Percentiles rank a stretch among this genome's conserved stretches.
These are phyloP conservation scores for Wasmannia auropunctata DNA, from an alignment of 1,140 invertebrate species.

Conservation along the genomic window DNA sequence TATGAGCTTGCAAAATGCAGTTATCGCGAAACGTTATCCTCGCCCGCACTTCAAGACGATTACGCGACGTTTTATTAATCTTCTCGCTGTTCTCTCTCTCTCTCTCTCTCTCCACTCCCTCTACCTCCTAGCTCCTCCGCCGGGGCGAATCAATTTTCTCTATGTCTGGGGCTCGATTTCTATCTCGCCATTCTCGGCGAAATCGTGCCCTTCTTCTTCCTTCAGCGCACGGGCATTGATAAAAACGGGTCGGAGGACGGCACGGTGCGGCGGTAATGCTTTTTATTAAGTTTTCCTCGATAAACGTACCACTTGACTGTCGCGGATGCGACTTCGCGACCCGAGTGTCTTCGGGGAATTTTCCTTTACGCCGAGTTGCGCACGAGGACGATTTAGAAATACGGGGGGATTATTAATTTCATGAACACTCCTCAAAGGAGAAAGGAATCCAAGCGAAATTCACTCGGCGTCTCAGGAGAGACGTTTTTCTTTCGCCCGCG, in stretches of 20 bases:
- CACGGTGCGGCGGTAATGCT: constrained; percentile 44
- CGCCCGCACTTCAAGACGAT: constrained; percentile 8
- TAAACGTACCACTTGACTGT: constrained; percentile 53
- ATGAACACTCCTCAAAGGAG: constrained; percentile 53
- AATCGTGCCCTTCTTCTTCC: not conserved
- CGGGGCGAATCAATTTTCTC: constrained; percentile 19
- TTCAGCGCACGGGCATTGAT: constrained; percentile 16
- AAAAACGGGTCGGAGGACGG: constrained; percentile 8
- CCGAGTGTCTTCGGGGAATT: constrained; percentile 29
- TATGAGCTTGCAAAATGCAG: constrained; percentile 40
- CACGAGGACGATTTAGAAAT: constrained; percentile 41
- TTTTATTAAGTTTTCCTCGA: constrained; percentile 54
- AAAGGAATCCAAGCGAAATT: constrained; percentile 34
- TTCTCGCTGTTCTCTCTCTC: not conserved
- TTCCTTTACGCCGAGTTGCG: constrained; percentile 39
- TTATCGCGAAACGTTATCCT: constrained; percentile 15
- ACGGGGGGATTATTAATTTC: constrained; percentile 57
- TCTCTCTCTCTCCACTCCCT: not conserved
- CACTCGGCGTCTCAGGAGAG: constrained; percentile 2
- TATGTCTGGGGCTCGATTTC: constrained; percentile 33
- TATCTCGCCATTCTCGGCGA: constrained; percentile 17
- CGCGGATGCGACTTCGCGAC: constrained; percentile 47
- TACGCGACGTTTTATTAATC: constrained; percentile 51
- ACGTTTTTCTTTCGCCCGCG: not conserved
- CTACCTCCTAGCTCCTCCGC: too few relatives aligned